These are phyloP conservation scores for Phyllotreta cruciferae DNA, from an alignment of 2,888 invertebrate genomes.

Conservation along the genomic window DNA sequence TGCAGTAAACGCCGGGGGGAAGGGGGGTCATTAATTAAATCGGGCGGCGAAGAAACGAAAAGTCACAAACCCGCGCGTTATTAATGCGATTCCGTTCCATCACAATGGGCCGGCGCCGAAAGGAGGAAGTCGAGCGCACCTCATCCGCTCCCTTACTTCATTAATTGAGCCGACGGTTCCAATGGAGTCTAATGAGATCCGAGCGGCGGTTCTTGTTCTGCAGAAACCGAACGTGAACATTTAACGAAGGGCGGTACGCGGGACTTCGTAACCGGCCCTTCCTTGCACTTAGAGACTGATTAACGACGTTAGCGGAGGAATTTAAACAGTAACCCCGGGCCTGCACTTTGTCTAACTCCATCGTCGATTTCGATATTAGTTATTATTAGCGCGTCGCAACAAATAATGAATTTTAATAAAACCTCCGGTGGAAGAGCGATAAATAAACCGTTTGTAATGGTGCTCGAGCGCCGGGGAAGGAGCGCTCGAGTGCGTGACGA, in stretches of 20 bases:
- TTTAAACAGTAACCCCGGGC: background rate
- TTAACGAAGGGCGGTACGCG: slow-evolving; percentile 52
- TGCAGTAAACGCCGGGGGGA: no score
- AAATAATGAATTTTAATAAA: slow-evolving; percentile 41
- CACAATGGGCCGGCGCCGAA: slow-evolving; percentile 12
- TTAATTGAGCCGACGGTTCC: slow-evolving; percentile 53
- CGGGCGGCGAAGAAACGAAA: no score
- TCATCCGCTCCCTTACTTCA: slow-evolving; percentile 37
- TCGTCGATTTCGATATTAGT: background rate
- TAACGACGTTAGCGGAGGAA: slow-evolving; percentile 2
- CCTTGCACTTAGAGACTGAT: background rate
- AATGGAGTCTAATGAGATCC: slow-evolving; percentile 54
- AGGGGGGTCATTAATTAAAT: no score
- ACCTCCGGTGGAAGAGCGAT: slow-evolving; percentile 28
- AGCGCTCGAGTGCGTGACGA: slow-evolving; percentile 46
- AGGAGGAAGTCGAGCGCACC: slow-evolving; percentile 22
- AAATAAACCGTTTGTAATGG: slow-evolving; percentile 31
- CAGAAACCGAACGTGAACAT: slow-evolving; percentile 55
- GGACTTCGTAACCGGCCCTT: no score
- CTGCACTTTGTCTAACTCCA: background rate
- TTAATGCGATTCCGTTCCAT: background rate
- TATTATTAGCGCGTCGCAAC: slow-evolving; percentile 2
- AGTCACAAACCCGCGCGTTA: no score
- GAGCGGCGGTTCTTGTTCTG: slow-evolving; percentile 49
- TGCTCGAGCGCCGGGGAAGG: slow-evolving; percentile 32